Evolutionary conservation across 2,113 vertebrate species (phyloP).

Genomic region (Crypturellus undulatus): DNA sequence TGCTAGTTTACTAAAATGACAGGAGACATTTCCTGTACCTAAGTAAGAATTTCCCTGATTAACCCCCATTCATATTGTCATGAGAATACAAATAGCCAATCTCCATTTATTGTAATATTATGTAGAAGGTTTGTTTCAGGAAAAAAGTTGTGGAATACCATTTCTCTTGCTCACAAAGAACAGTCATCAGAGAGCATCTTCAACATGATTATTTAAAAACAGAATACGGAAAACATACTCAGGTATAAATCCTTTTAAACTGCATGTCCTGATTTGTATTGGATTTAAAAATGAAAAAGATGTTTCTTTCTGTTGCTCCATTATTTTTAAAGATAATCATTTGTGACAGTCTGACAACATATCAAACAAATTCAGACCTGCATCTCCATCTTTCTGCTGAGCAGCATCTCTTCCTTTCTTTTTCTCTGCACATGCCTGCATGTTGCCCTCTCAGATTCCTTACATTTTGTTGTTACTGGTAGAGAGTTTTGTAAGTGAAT

Average conservation of each 20-base stretch:
- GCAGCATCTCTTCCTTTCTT: neutral
- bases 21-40: neutral
- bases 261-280: neutral
- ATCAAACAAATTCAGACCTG: neutral
- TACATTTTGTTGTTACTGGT: neutral
- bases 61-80: accelerated
- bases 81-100: neutral
- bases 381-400: neutral
- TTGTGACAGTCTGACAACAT: neutral
- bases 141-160: neutral
- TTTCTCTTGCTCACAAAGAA: neutral
- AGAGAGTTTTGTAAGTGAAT: neutral
- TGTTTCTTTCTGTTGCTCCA: neutral
- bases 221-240: neutral
- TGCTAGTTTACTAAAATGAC: neutral
- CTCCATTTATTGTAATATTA: neutral
- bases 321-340: neutral
- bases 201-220: neutral
- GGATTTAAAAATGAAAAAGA: neutral
- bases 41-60: neutral
- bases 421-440: neutral
- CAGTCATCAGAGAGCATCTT: neutral
- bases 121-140: neutral
- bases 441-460: neutral
- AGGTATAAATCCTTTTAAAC: neutral